These are phyloP conservation scores for Symphodus melops DNA, from an alignment of 2,113 vertebrate species.

Conservation along the genomic window DNA sequence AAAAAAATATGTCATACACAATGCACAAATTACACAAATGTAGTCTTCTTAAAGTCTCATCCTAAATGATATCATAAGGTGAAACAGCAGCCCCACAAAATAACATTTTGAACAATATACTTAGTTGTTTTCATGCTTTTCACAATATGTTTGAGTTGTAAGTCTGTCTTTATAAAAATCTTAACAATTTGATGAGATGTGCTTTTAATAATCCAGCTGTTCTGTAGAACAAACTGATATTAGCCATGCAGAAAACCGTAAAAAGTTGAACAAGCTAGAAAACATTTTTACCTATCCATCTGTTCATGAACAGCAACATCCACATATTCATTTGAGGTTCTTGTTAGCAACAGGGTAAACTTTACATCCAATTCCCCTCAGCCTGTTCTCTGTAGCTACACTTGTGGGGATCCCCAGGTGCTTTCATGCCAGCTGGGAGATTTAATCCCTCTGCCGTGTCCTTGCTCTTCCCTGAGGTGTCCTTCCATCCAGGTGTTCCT, in stretches of 20 bases:
- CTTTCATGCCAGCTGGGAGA: slow-evolving; percentile 25
- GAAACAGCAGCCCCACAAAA: neutral
- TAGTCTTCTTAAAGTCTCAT: neutral
- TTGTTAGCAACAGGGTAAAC: slow-evolving; percentile 7
- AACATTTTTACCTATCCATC: neutral
- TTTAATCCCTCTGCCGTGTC: slow-evolving; percentile 45
- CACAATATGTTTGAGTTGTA: no score
- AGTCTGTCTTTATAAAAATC: no score
- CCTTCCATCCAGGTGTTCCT: slow-evolving; percentile 28
- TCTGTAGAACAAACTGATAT: neutral
- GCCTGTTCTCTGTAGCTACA: slow-evolving; percentile 29
- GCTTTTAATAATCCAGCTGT: no score
- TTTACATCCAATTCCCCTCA: slow-evolving; percentile 6
- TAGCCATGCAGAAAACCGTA: neutral
- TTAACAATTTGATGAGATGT: no score
- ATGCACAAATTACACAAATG: no score
- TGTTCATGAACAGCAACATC: neutral
- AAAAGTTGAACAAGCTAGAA: neutral
- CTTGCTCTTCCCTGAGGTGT: slow-evolving; percentile 33
- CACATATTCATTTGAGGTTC: slow-evolving; percentile 11
- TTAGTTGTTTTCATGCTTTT: no score
- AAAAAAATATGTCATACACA: no score
- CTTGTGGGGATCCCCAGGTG: slow-evolving; percentile 28
- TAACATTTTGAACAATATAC: no score
- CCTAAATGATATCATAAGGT: neutral